These are phyloP conservation scores for Eumerus sabulonum DNA, from an alignment of 2,888 invertebrate genomes.

Conservation along the genomic window DNA sequence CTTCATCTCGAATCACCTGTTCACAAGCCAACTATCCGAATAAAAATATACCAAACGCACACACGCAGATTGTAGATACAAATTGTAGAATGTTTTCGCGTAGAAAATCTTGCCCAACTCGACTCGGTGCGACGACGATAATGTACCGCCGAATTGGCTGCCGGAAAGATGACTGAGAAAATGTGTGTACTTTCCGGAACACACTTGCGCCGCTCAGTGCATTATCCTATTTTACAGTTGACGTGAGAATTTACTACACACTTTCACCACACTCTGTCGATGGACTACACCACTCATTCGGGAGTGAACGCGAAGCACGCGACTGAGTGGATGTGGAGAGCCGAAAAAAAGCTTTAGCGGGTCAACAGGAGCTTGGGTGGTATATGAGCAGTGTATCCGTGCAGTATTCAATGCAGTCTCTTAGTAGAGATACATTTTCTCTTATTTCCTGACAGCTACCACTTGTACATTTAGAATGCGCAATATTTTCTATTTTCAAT, in stretches of 20 bases:
- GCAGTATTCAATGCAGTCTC: conserved; percentile 30
- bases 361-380: no score
- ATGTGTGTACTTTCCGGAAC: conserved; percentile 58
- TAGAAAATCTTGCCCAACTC: no score
- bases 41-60: conserved; percentile 30
- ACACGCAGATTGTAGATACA: neutral
- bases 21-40: neutral
- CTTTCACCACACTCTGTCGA: conserved; percentile 7
- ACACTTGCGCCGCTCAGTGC: conserved; percentile 60
- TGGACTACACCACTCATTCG: no score
- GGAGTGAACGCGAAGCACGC: no score
- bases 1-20: conserved; percentile 34
- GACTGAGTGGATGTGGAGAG: conserved; percentile 15
- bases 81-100: no score
- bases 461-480: conserved; percentile 12
- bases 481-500: conserved; percentile 1
- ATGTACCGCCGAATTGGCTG: conserved; percentile 61
- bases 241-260: conserved; percentile 45
- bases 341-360: conserved; percentile 48
- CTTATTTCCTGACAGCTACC: conserved; percentile 5
- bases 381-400: conserved; percentile 2
- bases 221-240: conserved; percentile 54
- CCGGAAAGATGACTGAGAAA: conserved; percentile 65
- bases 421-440: conserved; percentile 17
- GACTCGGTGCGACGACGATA: conserved; percentile 42